A percentile compares a stretch with the other conserved stretches of the same genome.
phyloP scores from a whole-genome alignment of 2,888 invertebrate species.

The Pachymerium ferrugineum region DNA sequence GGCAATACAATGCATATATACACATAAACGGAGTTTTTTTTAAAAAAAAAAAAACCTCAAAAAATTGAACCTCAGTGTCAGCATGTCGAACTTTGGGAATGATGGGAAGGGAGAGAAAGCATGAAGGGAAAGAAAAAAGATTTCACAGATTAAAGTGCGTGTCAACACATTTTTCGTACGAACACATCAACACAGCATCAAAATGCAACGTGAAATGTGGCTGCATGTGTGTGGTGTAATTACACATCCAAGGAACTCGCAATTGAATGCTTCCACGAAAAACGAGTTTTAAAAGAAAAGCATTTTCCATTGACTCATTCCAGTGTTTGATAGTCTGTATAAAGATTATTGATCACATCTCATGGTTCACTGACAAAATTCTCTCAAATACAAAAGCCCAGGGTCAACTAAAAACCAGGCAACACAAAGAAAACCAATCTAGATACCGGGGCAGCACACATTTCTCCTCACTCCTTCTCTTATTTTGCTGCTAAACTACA shows the following conservation, averaged over 20 bases:
- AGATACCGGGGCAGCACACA: neutral
- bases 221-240: no score
- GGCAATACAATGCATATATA: conserved; percentile 10
- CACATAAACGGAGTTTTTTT: neutral
- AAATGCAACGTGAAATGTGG: no score
- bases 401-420: conserved; percentile 17
- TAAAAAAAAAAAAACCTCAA: neutral
- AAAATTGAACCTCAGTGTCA: no score
- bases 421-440: conserved; percentile 21
- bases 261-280: no score
- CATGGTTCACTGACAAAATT: conserved; percentile 16
- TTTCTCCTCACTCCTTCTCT: conserved; percentile 6
- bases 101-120: neutral
- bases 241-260: no score
- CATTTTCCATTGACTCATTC: neutral
- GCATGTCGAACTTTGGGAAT: neutral
- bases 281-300: no score
- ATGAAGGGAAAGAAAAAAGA: neutral
- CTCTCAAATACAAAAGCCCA: conserved; percentile 18
- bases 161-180: neutral
- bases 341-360: conserved; percentile 18
- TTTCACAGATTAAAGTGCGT: neutral
- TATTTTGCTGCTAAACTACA: neutral
- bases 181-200: no score
- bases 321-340: neutral